Conservation (phyloP, 2,797 vertebrate genomes). For the Diplodus sargus region DNA sequence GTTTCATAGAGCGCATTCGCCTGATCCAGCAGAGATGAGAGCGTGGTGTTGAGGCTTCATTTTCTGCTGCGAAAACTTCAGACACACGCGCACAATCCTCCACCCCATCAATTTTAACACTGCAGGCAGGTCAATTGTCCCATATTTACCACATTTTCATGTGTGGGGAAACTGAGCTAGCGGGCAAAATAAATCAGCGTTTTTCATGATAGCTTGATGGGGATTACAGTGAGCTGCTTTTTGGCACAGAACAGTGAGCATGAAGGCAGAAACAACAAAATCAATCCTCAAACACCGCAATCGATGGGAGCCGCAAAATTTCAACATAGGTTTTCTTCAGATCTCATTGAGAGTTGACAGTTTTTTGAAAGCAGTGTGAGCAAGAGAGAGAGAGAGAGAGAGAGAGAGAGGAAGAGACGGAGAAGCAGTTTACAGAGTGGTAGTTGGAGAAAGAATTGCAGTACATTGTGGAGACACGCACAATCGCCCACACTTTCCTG, state of each 20-base stretch:
- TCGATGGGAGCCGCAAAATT: slow-evolving; percentile 62
- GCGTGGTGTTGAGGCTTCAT: slow-evolving; percentile 45
- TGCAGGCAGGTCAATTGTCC: slow-evolving; percentile 51
- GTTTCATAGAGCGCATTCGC: slow-evolving; percentile 57
- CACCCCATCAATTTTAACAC: slow-evolving; percentile 52
- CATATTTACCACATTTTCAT: slow-evolving; percentile 63
- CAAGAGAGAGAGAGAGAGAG: not conserved
- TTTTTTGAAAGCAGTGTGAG: slow-evolving; percentile 52
- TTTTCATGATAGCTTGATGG: slow-evolving; percentile 63
- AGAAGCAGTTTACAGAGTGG: slow-evolving; percentile 42
- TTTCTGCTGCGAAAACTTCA: slow-evolving; percentile 51
- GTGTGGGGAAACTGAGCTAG: slow-evolving; percentile 44
- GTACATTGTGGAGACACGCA: slow-evolving; percentile 35
- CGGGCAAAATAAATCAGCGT: slow-evolving; percentile 61
- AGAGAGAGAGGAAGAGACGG: not conserved
- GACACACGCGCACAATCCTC: slow-evolving; percentile 24
- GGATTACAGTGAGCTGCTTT: slow-evolving; percentile 52
- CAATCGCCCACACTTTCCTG: slow-evolving; percentile 49
- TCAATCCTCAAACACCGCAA: slow-evolving; percentile 69
- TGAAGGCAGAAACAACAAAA: slow-evolving; percentile 67
- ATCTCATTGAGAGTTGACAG: slow-evolving; percentile 52
- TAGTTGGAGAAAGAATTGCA: slow-evolving; percentile 65
- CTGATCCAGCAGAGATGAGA: slow-evolving; percentile 67
- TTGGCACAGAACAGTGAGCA: slow-evolving; percentile 62
- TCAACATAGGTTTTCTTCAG: slow-evolving; percentile 50